Percentiles rank a stretch among this genome's conserved stretches.
Evolutionary conservation across 2,888 invertebrate genomes (phyloP).

Genomic region (Laothoe populi): DNA sequence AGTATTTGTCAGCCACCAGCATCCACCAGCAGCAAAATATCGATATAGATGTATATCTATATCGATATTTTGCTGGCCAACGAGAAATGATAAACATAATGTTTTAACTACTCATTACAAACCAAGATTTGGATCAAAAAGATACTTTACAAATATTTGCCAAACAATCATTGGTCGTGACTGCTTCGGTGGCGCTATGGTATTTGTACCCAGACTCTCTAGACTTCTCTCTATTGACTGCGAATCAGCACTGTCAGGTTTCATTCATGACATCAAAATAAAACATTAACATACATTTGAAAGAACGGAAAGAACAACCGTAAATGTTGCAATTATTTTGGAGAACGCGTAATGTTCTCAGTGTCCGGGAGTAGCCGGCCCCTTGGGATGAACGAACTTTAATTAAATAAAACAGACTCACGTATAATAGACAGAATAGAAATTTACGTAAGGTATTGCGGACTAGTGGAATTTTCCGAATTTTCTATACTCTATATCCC

Average conservation of each 20-base stretch:
- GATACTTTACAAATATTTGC: too few species aligned
- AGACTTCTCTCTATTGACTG: too few species aligned
- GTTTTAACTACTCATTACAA: too few species aligned
- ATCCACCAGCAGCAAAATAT: too few species aligned
- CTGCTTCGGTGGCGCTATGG: too few species aligned
- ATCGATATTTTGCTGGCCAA: too few species aligned
- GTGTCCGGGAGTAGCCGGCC: neutral
- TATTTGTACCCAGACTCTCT: too few species aligned
- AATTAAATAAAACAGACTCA: constrained; percentile 3
- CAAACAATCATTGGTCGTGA: too few species aligned
- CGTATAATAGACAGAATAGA: neutral
- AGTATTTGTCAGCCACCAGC: too few species aligned
- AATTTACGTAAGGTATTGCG: neutral
- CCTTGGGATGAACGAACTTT: constrained; percentile 17
- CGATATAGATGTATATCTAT: too few species aligned
- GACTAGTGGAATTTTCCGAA: neutral
- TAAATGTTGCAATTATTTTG: constrained; percentile 11
- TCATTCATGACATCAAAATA: neutral
- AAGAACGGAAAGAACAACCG: neutral
- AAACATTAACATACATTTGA: neutral
- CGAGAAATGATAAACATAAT: too few species aligned
- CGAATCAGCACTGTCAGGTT: neutral
- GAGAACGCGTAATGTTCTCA: neutral
- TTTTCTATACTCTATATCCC: neutral
- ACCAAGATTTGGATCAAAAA: too few species aligned